Percentiles rank a stretch among this genome's conserved stretches.
phyloP scores from a whole-genome alignment of 2,797 vertebrate species.

The Selene dorsalis region DNA sequence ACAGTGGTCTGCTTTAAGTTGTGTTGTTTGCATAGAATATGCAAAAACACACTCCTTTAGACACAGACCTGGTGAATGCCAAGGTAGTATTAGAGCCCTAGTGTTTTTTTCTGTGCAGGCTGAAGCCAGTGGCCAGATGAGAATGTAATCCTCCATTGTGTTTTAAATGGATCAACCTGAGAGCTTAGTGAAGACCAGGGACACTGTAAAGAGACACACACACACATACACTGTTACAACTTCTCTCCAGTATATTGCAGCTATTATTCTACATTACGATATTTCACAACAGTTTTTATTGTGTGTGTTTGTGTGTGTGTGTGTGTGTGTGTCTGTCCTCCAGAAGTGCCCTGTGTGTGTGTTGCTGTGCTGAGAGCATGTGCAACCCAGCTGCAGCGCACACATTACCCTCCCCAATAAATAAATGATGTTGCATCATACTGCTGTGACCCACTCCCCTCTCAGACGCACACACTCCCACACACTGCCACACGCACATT shows the following conservation, averaged over 20 bases:
- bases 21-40: constrained; percentile 52
- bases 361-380: constrained; percentile 39
- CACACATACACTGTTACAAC: constrained; percentile 29
- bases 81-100: constrained; percentile 65
- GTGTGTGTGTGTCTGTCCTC: constrained; percentile 31
- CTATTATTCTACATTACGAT: neutral
- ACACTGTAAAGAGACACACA: constrained; percentile 41
- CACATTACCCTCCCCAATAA: constrained; percentile 68
- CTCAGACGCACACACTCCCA: constrained; percentile 30
- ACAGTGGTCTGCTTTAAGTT: constrained; percentile 21
- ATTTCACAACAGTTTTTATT: constrained; percentile 27
- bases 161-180: constrained; percentile 79
- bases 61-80: constrained; percentile 51
- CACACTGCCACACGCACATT: constrained; percentile 6
- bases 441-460: constrained; percentile 66
- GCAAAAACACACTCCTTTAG: constrained; percentile 32
- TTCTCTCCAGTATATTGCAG: constrained; percentile 35
- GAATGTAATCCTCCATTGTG: constrained; percentile 79
- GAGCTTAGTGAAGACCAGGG: constrained; percentile 64
- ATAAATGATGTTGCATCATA: constrained; percentile 81
- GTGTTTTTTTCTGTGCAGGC: constrained; percentile 50
- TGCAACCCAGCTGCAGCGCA: constrained; percentile 72
- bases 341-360: constrained; percentile 48
- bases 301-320: constrained; percentile 1
- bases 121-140: constrained; percentile 75